Conservation (phyloP, 2,888 invertebrate genomes). For the Julus scandinavius region DNA sequence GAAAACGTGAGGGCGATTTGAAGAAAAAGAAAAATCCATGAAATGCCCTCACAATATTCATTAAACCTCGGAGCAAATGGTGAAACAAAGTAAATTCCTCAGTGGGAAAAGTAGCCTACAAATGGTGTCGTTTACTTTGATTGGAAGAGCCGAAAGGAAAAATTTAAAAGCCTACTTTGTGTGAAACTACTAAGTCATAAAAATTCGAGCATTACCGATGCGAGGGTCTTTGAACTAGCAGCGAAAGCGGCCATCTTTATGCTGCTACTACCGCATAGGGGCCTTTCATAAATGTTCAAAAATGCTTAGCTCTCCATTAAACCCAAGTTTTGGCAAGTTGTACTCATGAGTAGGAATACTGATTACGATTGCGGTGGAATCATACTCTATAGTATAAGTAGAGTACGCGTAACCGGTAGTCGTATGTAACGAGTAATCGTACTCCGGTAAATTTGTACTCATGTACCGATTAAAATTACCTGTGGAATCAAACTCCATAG, state of each 20-base stretch:
- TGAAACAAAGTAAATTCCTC: constrained; percentile 34
- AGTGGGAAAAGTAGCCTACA: constrained; percentile 4
- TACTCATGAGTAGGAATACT: too few relatives aligned
- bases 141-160: constrained; percentile 35
- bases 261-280: neutral
- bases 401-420: too few relatives aligned
- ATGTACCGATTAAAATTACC: too few relatives aligned
- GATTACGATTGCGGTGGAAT: too few relatives aligned
- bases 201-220: constrained; percentile 14
- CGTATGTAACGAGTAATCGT: too few relatives aligned
- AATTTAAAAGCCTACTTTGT: constrained; percentile 42
- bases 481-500: too few relatives aligned
- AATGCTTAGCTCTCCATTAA: too few relatives aligned
- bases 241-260: neutral
- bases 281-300: neutral
- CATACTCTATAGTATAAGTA: too few relatives aligned
- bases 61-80: constrained; percentile 17
- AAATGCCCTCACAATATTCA: constrained; percentile 42
- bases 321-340: too few relatives aligned
- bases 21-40: neutral
- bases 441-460: too few relatives aligned
- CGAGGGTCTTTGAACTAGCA: neutral
- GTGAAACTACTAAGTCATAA: constrained; percentile 34
- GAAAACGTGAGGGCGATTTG: neutral
- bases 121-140: constrained; percentile 38